phyloP scores from a whole-genome alignment of 2,797 vertebrate species.

The Enteromius fasciolatus region DNA sequence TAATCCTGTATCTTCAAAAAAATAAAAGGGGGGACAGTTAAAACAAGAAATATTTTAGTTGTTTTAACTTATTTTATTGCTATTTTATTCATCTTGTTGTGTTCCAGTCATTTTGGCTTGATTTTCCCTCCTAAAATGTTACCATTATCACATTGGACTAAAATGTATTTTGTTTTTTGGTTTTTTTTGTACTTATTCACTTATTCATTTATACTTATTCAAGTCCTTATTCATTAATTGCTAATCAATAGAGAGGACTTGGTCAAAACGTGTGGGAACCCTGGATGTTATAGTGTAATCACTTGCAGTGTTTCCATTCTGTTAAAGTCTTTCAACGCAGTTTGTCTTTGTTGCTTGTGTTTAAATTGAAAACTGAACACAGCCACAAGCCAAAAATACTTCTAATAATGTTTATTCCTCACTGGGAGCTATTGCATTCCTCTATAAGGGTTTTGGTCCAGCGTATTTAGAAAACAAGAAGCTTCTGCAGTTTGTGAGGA shows the following conservation, averaged over 20 bases:
- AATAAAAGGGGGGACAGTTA: background rate
- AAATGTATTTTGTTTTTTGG: background rate
- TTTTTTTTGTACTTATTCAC: no score
- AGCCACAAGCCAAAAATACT: background rate
- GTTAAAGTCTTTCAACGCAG: background rate
- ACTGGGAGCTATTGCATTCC: slow-evolving; percentile 2
- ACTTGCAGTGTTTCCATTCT: background rate
- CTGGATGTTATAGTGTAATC: background rate
- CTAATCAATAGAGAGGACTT: background rate
- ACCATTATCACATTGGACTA: background rate
- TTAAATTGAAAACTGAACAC: background rate
- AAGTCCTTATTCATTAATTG: background rate
- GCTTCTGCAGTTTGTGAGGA: background rate
- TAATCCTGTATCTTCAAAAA: background rate
- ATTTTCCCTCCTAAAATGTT: background rate
- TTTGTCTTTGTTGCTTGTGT: background rate
- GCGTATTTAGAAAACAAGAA: background rate
- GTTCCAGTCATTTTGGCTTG: background rate
- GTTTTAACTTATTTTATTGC: background rate
- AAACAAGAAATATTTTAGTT: background rate
- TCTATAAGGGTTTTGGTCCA: background rate
- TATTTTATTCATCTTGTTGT: no score
- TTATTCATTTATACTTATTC: no score
- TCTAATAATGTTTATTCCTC: slow-evolving; percentile 12
- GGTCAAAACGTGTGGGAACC: background rate